Evolutionary conservation across 2,888 invertebrate species (phyloP), one percentile per base, ranked within the genome.

Genomic region (Aplocera efformata): DNA sequence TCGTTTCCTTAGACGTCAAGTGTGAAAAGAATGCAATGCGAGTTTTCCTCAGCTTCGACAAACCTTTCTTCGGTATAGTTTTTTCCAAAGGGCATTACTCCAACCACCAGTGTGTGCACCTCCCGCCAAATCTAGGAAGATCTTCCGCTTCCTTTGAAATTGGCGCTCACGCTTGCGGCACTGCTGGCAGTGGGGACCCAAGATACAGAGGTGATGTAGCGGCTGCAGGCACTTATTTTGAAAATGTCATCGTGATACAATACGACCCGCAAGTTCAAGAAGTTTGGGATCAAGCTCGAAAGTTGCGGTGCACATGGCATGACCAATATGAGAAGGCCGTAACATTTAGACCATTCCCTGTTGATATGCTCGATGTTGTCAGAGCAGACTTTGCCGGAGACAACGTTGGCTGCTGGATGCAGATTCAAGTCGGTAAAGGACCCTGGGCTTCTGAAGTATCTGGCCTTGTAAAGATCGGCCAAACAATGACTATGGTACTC

Each of bases 371-470:
- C 36, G 97, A 97, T 73, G 97, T 97, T 3, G 96, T 97, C n/a
- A 88, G 96, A 35, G 97, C 97, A 1, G 97, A 97, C 64, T 98
- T 98, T 58, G 96, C 97, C 42, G 97, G 97, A 0, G 97, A 98
- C 64, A 98, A 98, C 67, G 96, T 97, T 1, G 97, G 97, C 9
- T 97, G 97, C 81, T 98, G 97, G 97, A 97, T 98, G 97, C 97
- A 97, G 72, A 97, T 98, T 55, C 97, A 98, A 89, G 96, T 96
- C 2, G 97, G 96, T 25, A 96, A 96, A 72, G 96, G 97, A 10
- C 97, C 97, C 0, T 98, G 97, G 97, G 97, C 97, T 6, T 96
- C 96, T 0, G 97, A 97, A 81, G 97, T 97, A 0, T 96, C 96
- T 0, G 97, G 97, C 0, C 88, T 98, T 32, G 97, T 97, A 0